Conservation (phyloP, 2,113 vertebrate genomes). For the Potamarius usumacintae region DNA sequence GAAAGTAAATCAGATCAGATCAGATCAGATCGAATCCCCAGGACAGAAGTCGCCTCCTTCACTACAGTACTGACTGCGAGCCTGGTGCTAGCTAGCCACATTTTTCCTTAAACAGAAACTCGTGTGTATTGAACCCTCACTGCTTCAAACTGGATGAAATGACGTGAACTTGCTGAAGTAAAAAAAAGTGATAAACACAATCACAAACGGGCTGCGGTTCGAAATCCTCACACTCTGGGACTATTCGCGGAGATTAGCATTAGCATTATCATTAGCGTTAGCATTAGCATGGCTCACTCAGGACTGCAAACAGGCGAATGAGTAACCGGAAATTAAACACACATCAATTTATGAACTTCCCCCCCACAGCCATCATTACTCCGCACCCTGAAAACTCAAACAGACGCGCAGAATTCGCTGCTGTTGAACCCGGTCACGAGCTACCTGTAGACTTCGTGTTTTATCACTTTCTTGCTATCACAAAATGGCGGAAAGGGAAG, state of each 20-base stretch:
- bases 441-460: slow-evolving; percentile 55
- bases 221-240: too few relatives aligned
- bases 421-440: background rate
- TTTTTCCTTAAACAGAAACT: background rate
- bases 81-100: background rate
- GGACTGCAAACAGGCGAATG: background rate
- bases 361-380: background rate
- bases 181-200: background rate
- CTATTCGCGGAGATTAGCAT: background rate
- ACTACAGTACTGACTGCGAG: background rate
- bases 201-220: background rate
- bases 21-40: background rate
- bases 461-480: slow-evolving; percentile 72
- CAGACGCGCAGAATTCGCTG: background rate
- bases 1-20: background rate
- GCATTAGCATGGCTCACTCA: background rate
- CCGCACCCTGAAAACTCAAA: background rate
- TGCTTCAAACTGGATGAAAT: background rate
- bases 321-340: background rate
- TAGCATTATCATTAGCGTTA: background rate
- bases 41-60: background rate
- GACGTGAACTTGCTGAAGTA: background rate
- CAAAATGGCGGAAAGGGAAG: slow-evolving; percentile 84
- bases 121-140: background rate
- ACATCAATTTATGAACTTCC: background rate